phyloP scores from a whole-genome alignment of 2,888 invertebrate genomes.

The Amaurobius ferox region DNA sequence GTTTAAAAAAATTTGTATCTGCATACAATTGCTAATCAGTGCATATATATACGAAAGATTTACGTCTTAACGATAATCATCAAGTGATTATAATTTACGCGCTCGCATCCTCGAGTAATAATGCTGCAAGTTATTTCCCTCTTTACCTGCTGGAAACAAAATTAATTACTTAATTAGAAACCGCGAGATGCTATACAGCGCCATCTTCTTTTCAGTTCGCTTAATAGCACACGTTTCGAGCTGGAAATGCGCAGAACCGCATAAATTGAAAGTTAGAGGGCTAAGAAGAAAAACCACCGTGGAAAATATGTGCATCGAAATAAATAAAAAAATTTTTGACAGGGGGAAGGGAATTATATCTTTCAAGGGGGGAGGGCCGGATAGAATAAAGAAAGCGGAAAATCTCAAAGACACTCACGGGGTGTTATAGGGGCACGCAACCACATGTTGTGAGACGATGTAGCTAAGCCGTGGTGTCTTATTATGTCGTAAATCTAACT shows the following conservation, averaged over 20 bases:
- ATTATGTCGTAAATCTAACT: constrained; percentile 71
- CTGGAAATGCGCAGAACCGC: background rate
- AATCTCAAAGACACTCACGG: constrained; percentile 63
- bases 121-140: background rate
- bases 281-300: background rate
- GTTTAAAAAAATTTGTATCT: too few species aligned
- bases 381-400: constrained; percentile 32
- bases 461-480: constrained; percentile 59
- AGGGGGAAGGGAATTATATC: background rate
- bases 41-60: too few species aligned
- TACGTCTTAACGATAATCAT: background rate
- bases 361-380: constrained; percentile 8
- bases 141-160: background rate
- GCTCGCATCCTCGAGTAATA: background rate
- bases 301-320: background rate
- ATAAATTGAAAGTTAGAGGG: background rate
- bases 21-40: too few species aligned
- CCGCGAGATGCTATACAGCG: background rate
- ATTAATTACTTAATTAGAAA: constrained; percentile 2
- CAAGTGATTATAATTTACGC: constrained; percentile 1
- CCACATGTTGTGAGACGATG: constrained; percentile 49
- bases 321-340: constrained; percentile 9
- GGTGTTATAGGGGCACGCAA: constrained; percentile 62
- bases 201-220: background rate
- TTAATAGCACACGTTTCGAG: background rate